phyloP scores from a whole-genome alignment of 2,797 vertebrate genomes.

The Pteronotus mesoamericanus region DNA sequence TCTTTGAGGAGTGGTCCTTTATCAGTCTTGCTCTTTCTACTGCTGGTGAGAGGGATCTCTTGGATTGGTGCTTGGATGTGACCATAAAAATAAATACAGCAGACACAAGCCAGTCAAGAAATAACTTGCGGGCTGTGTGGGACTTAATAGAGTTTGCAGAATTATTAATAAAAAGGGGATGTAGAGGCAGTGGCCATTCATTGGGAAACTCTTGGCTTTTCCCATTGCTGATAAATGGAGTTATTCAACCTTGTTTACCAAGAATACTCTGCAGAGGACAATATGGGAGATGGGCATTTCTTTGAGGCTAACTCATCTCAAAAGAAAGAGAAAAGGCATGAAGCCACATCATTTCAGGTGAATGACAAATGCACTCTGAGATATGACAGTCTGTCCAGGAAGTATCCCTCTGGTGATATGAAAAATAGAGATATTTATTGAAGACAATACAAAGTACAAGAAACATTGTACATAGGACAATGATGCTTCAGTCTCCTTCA shows the following conservation, averaged over 20 bases:
- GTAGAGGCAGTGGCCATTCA: accelerated
- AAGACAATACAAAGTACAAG: not conserved
- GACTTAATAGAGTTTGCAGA: not conserved
- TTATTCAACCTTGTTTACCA: not conserved
- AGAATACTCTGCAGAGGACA: not conserved
- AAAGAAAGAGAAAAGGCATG: not conserved
- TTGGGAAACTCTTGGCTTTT: not conserved
- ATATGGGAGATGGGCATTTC: not conserved
- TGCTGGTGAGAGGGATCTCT: not conserved
- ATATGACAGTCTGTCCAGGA: not conserved
- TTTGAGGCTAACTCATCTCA: not conserved
- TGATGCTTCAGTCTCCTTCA: not conserved
- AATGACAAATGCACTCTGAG: not conserved
- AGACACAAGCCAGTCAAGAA: not conserved
- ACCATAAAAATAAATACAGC: not conserved
- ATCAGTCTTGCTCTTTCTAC: not conserved
- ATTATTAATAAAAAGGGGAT: not conserved
- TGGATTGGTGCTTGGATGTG: not conserved
- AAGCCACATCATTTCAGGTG: not conserved
- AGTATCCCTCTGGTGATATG: not conserved
- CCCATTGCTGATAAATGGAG: not conserved
- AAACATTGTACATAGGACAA: not conserved
- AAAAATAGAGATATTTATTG: not conserved
- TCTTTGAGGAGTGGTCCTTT: not conserved
- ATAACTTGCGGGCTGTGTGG: not conserved